These are phyloP conservation scores for Hippocampus barbouri DNA, from an alignment of 2,113 vertebrate genomes.

Conservation along the genomic window DNA sequence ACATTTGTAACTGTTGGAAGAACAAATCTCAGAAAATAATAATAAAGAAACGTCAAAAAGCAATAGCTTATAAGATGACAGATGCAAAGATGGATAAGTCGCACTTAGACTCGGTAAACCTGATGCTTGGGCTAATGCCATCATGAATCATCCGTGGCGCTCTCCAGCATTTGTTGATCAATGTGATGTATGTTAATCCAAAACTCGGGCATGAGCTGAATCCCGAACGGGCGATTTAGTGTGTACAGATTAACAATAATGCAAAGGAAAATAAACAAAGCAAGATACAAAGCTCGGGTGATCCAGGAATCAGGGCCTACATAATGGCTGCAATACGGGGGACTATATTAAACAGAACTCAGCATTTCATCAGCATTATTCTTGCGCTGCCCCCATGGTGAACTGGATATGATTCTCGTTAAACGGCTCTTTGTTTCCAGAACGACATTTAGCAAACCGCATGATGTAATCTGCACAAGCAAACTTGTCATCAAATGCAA, in stretches of 20 bases:
- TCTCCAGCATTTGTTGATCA: slow-evolving; percentile 60
- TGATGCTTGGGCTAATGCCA: slow-evolving; percentile 51
- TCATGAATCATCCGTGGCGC: slow-evolving; percentile 57
- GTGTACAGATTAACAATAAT: slow-evolving; percentile 48
- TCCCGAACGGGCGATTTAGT: slow-evolving; percentile 49
- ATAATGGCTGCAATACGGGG: slow-evolving; percentile 19
- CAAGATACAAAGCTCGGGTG: slow-evolving; percentile 23
- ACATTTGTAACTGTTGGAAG: not conserved
- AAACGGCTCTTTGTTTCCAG: not conserved
- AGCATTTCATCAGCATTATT: slow-evolving; percentile 25
- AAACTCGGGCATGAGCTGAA: slow-evolving; percentile 53
- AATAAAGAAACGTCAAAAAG: slow-evolving; percentile 29
- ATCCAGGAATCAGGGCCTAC: slow-evolving; percentile 30
- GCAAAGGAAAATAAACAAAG: slow-evolving; percentile 44
- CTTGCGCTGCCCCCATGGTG: slow-evolving; percentile 48
- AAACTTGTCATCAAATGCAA: not conserved
- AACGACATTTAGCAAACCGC: not conserved
- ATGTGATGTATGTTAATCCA: slow-evolving; percentile 63
- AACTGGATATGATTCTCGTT: slow-evolving; percentile 6
- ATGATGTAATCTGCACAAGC: too few species aligned
- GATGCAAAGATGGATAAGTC: slow-evolving; percentile 56
- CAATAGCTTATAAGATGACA: slow-evolving; percentile 41
- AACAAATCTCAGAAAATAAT: not conserved
- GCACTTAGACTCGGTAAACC: slow-evolving; percentile 55
- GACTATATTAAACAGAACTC: slow-evolving; percentile 29